phyloP scores from a whole-genome alignment of 2,888 invertebrate species.

The Fissipunctia ypsillon region DNA sequence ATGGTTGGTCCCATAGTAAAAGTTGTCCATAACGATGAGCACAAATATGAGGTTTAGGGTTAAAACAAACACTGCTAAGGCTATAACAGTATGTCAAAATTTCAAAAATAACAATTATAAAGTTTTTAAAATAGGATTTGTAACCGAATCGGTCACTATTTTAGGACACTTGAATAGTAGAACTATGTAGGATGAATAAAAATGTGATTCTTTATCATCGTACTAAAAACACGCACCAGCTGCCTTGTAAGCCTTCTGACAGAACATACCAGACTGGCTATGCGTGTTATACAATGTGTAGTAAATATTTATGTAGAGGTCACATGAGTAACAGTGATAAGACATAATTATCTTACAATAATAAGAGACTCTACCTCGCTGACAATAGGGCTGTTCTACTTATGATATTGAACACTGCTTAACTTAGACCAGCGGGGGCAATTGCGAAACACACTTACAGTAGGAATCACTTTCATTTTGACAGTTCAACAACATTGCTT shows the following conservation, averaged over 20 bases:
- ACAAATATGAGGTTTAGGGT: neutral
- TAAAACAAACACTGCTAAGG: neutral
- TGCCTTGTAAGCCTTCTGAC: neutral
- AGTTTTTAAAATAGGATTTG: constrained; percentile 19
- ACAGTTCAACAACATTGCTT: no score
- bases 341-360: constrained; percentile 24
- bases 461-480: no score
- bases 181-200: constrained; percentile 23
- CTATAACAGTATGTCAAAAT: constrained; percentile 42
- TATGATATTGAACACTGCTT: constrained; percentile 27
- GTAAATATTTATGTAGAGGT: constrained; percentile 10
- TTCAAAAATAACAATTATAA: constrained; percentile 26
- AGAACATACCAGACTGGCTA: neutral
- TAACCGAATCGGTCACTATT: constrained; percentile 21
- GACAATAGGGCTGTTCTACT: constrained; percentile 12
- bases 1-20: neutral
- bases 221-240: constrained; percentile 5
- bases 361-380: constrained; percentile 22
- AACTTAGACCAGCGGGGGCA: no score
- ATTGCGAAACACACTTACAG: no score
- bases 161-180: constrained; percentile 48
- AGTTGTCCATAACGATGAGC: neutral
- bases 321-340: constrained; percentile 14
- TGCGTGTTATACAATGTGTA: constrained; percentile 5
- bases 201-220: constrained; percentile 18